A percentile compares a stretch with the other conserved stretches of the same genome.
Conservation (phyloP, 1,140 invertebrate species). For the Musca domestica region DNA sequence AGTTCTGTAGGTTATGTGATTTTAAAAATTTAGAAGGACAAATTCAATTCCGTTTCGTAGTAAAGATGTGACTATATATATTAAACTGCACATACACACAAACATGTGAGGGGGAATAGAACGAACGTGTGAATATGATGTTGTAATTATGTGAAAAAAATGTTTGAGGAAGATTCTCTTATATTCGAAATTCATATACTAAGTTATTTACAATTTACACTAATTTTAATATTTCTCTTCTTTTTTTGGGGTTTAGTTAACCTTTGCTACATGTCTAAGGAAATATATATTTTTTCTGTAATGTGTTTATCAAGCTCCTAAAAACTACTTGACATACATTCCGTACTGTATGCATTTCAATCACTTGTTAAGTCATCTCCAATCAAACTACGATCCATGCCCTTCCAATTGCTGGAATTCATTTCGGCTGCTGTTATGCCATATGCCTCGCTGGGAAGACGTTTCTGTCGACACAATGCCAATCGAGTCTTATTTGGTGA, state of each 20-base stretch:
- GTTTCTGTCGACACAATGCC: conserved; percentile 30
- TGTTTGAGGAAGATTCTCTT: too few species aligned
- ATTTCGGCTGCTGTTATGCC: conserved; percentile 26
- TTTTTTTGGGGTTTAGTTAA: conserved; percentile 13
- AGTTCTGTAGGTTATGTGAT: background rate
- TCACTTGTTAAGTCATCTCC: conserved; percentile 32
- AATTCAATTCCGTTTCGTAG: conserved; percentile 21
- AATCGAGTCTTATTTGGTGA: conserved; percentile 26
- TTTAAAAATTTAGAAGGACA: conserved; percentile 9
- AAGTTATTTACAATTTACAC: conserved; percentile 6
- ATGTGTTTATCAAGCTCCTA: background rate
- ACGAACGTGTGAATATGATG: too few species aligned
- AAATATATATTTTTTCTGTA: background rate
- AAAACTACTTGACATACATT: background rate
- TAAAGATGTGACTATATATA: conserved; percentile 4
- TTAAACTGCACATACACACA: background rate
- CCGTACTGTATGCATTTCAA: background rate
- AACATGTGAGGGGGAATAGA: too few species aligned
- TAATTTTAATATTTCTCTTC: background rate
- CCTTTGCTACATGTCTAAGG: conserved; percentile 5
- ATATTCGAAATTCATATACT: background rate
- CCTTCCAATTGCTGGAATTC: conserved; percentile 27
- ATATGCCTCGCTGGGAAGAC: conserved; percentile 24
- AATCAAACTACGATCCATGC: conserved; percentile 28
- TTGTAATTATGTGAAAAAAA: too few species aligned